Conservation (phyloP, 2,113 vertebrate genomes). For the Tupaia tana region DNA sequence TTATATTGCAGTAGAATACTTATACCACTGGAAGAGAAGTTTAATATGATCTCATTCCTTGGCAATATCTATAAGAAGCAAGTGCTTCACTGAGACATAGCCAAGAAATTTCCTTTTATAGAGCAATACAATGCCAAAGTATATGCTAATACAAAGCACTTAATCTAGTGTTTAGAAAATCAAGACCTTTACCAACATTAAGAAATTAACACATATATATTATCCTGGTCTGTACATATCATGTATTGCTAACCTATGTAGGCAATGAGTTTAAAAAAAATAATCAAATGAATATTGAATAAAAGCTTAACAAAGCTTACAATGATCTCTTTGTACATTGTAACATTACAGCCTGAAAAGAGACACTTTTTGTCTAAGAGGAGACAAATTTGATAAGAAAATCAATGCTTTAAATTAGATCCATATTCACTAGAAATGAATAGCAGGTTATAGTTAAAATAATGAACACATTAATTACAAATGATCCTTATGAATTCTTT, state of each 20-base stretch:
- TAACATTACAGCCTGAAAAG: neutral
- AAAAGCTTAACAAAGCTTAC: neutral
- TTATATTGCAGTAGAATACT: conserved; percentile 23
- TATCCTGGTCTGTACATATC: neutral
- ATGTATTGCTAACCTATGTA: neutral
- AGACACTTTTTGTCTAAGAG: neutral
- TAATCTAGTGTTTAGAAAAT: neutral
- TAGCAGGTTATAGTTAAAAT: neutral
- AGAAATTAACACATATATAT: conserved; percentile 5
- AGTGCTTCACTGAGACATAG: conserved; percentile 7
- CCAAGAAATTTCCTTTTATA: conserved; percentile 12
- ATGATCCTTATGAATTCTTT: neutral
- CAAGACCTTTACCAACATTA: neutral
- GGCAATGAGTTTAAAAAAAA: conserved; percentile 16
- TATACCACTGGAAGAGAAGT: conserved; percentile 5
- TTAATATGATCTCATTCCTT: conserved; percentile 33
- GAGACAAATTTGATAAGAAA: conserved; percentile 46
- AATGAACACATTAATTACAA: conserved; percentile 20
- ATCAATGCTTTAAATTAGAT: conserved; percentile 41
- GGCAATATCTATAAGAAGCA: neutral
- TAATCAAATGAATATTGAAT: neutral
- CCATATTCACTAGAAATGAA: conserved; percentile 2
- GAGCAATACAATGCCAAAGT: neutral
- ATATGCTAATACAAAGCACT: neutral
- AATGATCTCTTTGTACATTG: neutral